phyloP scores from a whole-genome alignment of 2,888 invertebrate species.

The Mongoloraphidia duomilia region DNA sequence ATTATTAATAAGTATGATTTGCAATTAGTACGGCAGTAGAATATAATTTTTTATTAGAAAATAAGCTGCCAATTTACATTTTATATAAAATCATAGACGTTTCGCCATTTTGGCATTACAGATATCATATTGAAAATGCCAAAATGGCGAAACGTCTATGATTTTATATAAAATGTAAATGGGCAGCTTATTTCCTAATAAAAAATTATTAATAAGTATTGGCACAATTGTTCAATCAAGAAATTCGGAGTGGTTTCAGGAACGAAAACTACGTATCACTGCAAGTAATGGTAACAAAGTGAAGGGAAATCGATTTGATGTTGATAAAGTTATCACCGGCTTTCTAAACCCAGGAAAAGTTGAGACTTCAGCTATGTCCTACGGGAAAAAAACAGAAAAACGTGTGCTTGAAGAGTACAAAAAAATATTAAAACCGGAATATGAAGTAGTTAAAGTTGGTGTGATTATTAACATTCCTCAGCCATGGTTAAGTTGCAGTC shows the following conservation, averaged over 20 bases:
- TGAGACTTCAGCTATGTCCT: slow-evolving; percentile 5
- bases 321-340: slow-evolving; percentile 5
- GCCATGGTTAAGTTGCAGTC: slow-evolving; percentile 10
- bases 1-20: no score
- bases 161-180: no score
- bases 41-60: no score
- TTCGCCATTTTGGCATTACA: no score
- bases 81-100: no score
- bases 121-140: no score
- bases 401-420: slow-evolving; percentile 6
- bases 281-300: no score
- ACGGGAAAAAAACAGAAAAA: slow-evolving; percentile 10
- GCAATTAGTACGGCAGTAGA: no score
- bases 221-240: slow-evolving; percentile 8
- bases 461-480: slow-evolving; percentile 6
- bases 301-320: slow-evolving; percentile 7
- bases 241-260: slow-evolving; percentile 7
- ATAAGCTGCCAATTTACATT: no score
- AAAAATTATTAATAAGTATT: not conserved
- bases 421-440: slow-evolving; percentile 3
- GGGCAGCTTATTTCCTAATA: no score
- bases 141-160: no score
- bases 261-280: no score
- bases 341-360: slow-evolving; percentile 4
- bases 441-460: slow-evolving; percentile 9